Evolutionary conservation across 2,888 invertebrate species (phyloP), one percentile per base, ranked within the genome.

Genomic region (Mythimna vitellina): DNA sequence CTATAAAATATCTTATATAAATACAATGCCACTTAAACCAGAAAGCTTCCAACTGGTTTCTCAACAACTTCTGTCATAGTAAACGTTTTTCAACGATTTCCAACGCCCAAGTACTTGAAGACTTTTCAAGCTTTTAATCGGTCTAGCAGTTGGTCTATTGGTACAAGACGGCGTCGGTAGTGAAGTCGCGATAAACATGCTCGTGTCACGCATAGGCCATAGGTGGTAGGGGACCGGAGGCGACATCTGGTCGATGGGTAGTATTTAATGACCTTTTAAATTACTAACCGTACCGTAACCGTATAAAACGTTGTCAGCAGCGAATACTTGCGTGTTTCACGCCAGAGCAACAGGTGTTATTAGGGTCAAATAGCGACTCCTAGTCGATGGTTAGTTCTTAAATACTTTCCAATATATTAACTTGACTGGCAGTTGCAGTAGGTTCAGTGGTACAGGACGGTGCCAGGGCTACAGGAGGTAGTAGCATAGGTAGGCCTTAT

Each of bases 281-380:
- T 14, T 42, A 42, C 42, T 95, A 74, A 98, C 98, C 97, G n/a
- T n/a, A n/a, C n/a, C n/a, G n/a, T n/a, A n/a, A n/a, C n/a, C n/a
- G n/a, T n/a, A n/a, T n/a, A n/a, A 84, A 98, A 97, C 3, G 98
- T 98, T 0, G 98, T 98, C 3, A 98, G 98, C 86, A 98, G 93
- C 35, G 98, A 98, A 88, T 98, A 98, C 89, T 98, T 98, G 86
- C 98, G 96, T 1, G 97, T 97, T 86, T 98, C 98, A 32, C 98
- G 96, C 97, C 98, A 98, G 7, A 98, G 98, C 0, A 98, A 98
- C 70, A 98, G 93, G 65, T 98, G 96, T 94, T 98, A 98, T 42
- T 12, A 0, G 98, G 98, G 93, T 98, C 98, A 3, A 97, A 97
- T 0, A 98, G 98, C 0, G 98, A 98, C 90, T 98, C 98, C 77